Percentiles rank a stretch among this genome's conserved stretches.
Conservation (phyloP, 2,113 vertebrate species). For the Peromyscus californicus region DNA sequence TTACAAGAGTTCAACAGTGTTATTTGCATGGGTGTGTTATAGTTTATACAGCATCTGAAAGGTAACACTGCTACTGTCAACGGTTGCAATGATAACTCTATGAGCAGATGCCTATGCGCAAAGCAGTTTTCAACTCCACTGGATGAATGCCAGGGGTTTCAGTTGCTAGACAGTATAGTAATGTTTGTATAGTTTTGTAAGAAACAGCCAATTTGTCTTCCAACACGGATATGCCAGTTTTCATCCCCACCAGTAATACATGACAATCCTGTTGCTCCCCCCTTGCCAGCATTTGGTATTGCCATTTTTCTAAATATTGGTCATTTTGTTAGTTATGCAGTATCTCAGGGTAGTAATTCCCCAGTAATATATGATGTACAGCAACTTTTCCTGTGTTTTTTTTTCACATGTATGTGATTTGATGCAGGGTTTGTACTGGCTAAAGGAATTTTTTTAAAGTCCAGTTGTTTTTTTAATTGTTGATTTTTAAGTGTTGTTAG, state of each 20-base stretch:
- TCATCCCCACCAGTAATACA: background rate
- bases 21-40: background rate
- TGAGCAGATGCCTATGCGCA: background rate
- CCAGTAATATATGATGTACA: background rate
- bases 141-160: background rate
- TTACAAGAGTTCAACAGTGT: accelerated
- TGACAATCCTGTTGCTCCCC: background rate
- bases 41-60: background rate
- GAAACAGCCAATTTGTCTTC: background rate
- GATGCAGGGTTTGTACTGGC: background rate
- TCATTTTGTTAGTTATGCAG: background rate
- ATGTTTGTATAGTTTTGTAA: background rate
- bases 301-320: background rate
- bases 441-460: background rate
- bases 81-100: background rate
- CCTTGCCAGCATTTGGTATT: background rate
- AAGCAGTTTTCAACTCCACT: background rate
- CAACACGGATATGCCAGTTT: background rate
- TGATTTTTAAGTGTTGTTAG: background rate
- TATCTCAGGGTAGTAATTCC: background rate
- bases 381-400: background rate
- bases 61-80: too few relatives aligned
- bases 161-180: background rate
- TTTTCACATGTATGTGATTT: background rate
- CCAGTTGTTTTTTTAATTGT: background rate